phyloP scores from a whole-genome alignment of 2,888 invertebrate species.

The Laothoe populi region DNA sequence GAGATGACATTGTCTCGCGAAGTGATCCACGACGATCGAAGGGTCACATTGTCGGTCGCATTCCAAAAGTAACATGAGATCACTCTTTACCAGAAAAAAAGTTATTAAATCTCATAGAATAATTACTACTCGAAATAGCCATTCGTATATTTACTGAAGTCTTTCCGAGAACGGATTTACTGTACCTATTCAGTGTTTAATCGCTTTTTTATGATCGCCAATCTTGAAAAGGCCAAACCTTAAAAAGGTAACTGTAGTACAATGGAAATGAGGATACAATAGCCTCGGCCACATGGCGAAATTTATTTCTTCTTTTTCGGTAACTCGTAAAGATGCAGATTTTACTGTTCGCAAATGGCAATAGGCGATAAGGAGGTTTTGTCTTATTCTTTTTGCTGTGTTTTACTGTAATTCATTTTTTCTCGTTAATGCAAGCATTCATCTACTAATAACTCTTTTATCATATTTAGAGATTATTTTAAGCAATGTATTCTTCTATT shows the following conservation, averaged over 20 bases:
- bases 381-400: slow-evolving; percentile 37
- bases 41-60: slow-evolving; percentile 28
- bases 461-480: background rate
- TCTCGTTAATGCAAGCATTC: background rate
- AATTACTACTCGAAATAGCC: slow-evolving; percentile 34
- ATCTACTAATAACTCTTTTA: slow-evolving; percentile 14
- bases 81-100: background rate
- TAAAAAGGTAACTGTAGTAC: slow-evolving; percentile 69
- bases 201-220: slow-evolving; percentile 70
- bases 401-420: background rate
- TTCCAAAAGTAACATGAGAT: slow-evolving; percentile 24
- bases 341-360: slow-evolving; percentile 67
- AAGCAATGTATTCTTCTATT: background rate
- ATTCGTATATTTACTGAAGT: slow-evolving; percentile 36
- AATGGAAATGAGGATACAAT: slow-evolving; percentile 74
- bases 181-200: slow-evolving; percentile 65
- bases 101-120: slow-evolving; percentile 31
- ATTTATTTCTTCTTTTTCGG: slow-evolving; percentile 63
- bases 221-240: slow-evolving; percentile 67
- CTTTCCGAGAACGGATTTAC: slow-evolving; percentile 65
- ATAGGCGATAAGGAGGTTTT: slow-evolving; percentile 55
- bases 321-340: slow-evolving; percentile 66
- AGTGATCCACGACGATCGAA: slow-evolving; percentile 31
- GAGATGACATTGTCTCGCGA: slow-evolving; percentile 20
- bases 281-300: slow-evolving; percentile 70